These are phyloP conservation scores for Camponotus fellah DNA, from an alignment of 2,888 invertebrate species.

Conservation along the genomic window DNA sequence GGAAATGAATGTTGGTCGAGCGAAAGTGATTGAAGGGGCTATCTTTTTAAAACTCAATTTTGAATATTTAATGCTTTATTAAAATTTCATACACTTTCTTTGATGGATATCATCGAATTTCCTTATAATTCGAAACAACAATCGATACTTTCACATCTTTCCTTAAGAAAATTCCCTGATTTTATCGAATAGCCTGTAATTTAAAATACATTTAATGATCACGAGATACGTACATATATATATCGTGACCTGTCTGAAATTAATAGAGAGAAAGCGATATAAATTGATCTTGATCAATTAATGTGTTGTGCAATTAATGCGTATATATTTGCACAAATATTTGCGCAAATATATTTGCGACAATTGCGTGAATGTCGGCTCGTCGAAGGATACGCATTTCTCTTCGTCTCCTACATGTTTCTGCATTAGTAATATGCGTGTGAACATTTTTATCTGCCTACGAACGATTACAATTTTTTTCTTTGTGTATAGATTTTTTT, in stretches of 20 bases:
- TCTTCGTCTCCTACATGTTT: constrained; percentile 1
- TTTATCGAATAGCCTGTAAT: not conserved
- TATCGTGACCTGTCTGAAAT: not conserved
- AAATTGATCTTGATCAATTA: constrained; percentile 47
- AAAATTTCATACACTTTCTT: not conserved
- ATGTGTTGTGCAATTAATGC: constrained; percentile 29
- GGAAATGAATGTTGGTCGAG: not conserved
- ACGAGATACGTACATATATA: not conserved
- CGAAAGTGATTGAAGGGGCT: not conserved
- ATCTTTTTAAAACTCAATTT: not conserved
- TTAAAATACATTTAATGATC: not conserved
- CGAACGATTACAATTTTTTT: no score
- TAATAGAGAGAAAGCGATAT: not conserved
- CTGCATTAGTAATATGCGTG: constrained; percentile 38
- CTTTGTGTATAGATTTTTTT: no score
- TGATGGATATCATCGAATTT: not conserved
- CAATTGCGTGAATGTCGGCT: constrained; percentile 5
- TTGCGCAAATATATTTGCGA: constrained; percentile 22
- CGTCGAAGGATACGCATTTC: constrained; percentile 31
- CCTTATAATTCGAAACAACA: not conserved
- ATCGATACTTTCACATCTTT: not conserved
- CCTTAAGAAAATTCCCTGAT: not conserved
- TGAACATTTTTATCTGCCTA: not conserved
- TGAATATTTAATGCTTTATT: not conserved
- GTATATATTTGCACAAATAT: constrained; percentile 10